Evolutionary conservation across 2,113 vertebrate species (phyloP).

Genomic region (Xiphophorus hellerii): DNA sequence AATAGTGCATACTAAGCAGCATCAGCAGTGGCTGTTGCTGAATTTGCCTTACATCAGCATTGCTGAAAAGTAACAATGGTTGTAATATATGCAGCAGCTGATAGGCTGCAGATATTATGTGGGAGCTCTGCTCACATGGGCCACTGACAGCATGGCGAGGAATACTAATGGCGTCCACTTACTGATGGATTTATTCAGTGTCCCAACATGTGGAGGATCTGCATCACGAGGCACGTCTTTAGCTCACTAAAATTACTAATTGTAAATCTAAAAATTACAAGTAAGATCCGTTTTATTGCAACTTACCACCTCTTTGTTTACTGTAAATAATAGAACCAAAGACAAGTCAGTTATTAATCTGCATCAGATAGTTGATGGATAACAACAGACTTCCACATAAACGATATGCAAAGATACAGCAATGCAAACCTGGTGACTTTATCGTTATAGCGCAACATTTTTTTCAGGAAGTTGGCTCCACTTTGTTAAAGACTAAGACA

Average conservation of each 20-base stretch:
- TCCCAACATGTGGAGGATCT: not conserved
- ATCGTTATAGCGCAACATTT: no score
- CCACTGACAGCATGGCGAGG: not conserved
- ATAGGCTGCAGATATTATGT: not conserved
- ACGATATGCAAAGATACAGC: no score
- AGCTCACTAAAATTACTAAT: not conserved
- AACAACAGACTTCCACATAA: no score
- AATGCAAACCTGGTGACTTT: no score
- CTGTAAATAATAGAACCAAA: no score
- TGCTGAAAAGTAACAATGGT: not conserved
- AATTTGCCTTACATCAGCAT: not conserved
- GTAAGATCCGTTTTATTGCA: no score
- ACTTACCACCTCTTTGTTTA: not conserved
- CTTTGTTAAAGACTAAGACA: no score
- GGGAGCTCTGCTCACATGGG: not conserved
- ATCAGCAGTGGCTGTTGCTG: not conserved
- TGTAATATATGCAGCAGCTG: not conserved
- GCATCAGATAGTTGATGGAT: no score
- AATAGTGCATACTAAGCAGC: not conserved
- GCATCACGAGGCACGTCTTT: not conserved
- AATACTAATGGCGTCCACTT: not conserved
- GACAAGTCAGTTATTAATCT: no score
- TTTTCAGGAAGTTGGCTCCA: no score
- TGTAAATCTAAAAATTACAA: no score
- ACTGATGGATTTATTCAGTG: not conserved